A percentile compares a stretch with the other conserved stretches of the same genome.
Conservation (phyloP, 2,797 vertebrate species). For the Lutjanus campechanus region DNA sequence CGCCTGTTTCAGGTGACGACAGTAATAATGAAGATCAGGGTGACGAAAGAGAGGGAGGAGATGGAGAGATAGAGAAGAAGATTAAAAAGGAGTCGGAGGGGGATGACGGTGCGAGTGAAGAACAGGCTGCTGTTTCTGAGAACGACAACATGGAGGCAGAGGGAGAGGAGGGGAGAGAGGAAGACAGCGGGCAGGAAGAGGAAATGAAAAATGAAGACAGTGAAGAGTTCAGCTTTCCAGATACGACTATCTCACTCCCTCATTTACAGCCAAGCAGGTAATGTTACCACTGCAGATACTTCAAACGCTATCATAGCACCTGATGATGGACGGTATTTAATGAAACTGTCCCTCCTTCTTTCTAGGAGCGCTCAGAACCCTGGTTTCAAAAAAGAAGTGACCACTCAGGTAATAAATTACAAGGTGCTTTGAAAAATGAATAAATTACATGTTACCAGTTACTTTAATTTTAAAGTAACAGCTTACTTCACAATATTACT, state of each 20-base stretch:
- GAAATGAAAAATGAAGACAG: conserved; percentile 55
- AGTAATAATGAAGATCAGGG: conserved; percentile 81
- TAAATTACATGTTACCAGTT: too few species aligned
- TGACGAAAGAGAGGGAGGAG: conserved; percentile 52
- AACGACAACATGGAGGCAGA: conserved; percentile 32
- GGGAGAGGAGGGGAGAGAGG: conserved; percentile 55
- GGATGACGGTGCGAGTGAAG: conserved; percentile 55
- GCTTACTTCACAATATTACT: too few species aligned
- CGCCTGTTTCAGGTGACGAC: conserved; percentile 77
- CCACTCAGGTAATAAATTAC: conserved; percentile 81
- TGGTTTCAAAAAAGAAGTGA: conserved; percentile 82
- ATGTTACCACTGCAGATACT: background rate
- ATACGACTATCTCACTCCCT: conserved; percentile 93
- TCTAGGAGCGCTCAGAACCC: conserved; percentile 77
- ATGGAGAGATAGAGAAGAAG: conserved; percentile 56
- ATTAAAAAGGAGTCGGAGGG: conserved; percentile 46
- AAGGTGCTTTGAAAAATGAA: too few species aligned
- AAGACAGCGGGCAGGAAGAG: conserved; percentile 46
- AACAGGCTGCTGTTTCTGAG: conserved; percentile 18
- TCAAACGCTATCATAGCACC: background rate
- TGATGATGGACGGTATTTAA: background rate
- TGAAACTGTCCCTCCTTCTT: background rate
- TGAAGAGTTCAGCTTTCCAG: conserved; percentile 89
- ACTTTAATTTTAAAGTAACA: too few species aligned
- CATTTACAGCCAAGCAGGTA: conserved; percentile 94